Evolutionary conservation across 2,113 vertebrate genomes (phyloP).

Genomic region (Tachysurus vachellii): DNA sequence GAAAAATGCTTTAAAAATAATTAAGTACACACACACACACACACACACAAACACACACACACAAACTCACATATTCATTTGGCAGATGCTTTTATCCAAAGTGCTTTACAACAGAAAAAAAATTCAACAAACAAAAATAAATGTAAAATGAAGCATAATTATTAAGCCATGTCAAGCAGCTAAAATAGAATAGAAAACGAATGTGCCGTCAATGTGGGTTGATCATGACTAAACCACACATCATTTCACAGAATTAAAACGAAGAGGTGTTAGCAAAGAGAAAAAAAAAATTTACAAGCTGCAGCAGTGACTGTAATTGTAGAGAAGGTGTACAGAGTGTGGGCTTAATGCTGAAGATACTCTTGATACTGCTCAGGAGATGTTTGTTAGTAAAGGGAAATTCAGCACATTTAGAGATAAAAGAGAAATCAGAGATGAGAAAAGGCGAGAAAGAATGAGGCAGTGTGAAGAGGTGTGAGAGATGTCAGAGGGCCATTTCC

Average conservation of each 20-base stretch:
- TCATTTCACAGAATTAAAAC: neutral
- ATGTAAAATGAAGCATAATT: neutral
- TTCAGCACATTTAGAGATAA: neutral
- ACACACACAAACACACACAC: neutral
- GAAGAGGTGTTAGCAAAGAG: neutral
- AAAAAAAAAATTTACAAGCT: neutral
- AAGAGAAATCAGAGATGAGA: neutral
- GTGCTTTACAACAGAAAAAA: neutral
- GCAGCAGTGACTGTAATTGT: neutral
- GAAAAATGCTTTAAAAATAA: neutral
- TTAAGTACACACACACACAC: neutral
- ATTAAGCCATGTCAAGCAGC: neutral
- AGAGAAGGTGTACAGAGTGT: neutral
- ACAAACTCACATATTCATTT: neutral
- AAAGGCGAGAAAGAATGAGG: no score
- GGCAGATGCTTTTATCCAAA: neutral
- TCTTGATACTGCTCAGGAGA: neutral
- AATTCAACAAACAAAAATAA: neutral
- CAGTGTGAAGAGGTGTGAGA: neutral
- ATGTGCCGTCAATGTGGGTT: neutral
- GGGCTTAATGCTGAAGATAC: neutral
- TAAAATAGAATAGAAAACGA: neutral
- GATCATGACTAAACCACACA: slow-evolving; percentile 1
- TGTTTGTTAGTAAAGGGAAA: neutral
- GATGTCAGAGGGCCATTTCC: neutral